A percentile compares a stretch with the other conserved stretches of the same genome.
These are phyloP conservation scores for Cryptoprocta ferox DNA, from an alignment of 2,797 vertebrate species.

Conservation along the genomic window DNA sequence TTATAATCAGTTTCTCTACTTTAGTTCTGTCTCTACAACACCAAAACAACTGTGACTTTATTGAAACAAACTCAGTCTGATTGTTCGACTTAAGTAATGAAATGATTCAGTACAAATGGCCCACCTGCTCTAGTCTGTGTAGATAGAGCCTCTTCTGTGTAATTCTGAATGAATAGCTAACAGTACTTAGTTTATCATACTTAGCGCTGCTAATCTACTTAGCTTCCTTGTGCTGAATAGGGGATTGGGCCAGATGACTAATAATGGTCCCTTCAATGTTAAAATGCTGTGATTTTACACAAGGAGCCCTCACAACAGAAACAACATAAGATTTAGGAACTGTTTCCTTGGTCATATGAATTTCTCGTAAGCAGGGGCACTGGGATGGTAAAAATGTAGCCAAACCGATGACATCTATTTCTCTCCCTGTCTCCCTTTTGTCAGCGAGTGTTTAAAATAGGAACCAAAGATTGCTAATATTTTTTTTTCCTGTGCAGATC, in stretches of 20 bases:
- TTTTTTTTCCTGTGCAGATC: slow-evolving; percentile 89
- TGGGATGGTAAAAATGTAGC: neutral
- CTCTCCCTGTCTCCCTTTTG: neutral
- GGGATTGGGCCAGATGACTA: slow-evolving; percentile 1
- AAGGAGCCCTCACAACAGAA: neutral
- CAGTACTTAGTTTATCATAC: neutral
- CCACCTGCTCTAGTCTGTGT: neutral
- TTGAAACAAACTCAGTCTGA: neutral
- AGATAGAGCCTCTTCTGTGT: neutral
- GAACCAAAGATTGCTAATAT: slow-evolving; percentile 80
- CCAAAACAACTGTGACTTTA: neutral
- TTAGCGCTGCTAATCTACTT: neutral
- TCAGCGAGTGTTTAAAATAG: neutral
- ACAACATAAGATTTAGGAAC: neutral
- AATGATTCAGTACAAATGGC: neutral
- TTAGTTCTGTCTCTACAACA: neutral
- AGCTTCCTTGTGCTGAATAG: slow-evolving; percentile 30
- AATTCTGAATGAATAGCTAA: neutral
- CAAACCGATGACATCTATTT: neutral
- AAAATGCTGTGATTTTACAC: slow-evolving; percentile 16
- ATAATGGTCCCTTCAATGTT: neutral
- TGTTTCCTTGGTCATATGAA: neutral
- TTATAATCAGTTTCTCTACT: neutral
- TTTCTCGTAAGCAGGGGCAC: neutral
- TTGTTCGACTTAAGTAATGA: neutral